Conservation (phyloP, 2,797 vertebrate genomes). For the Sebastes jordani region DNA sequence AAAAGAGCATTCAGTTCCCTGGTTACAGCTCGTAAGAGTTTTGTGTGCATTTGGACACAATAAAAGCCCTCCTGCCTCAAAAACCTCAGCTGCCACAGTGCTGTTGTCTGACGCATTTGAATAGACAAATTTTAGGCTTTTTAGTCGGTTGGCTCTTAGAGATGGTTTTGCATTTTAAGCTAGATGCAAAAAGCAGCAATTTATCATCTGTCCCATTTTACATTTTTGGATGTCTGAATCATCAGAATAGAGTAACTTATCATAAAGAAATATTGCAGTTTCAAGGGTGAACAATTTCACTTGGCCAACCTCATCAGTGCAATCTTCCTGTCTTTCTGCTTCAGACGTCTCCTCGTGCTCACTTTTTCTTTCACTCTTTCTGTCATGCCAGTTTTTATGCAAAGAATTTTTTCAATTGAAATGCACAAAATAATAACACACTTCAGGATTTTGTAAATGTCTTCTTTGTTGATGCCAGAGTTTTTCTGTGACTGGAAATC, state of each 20-base stretch:
- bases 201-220: constrained; percentile 29
- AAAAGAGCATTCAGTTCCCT: neutral
- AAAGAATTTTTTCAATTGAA: constrained; percentile 48
- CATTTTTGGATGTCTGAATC: constrained; percentile 21
- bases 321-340: constrained; percentile 43
- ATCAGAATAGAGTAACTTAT: constrained; percentile 13
- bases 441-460: constrained; percentile 48
- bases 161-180: constrained; percentile 13
- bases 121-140: neutral
- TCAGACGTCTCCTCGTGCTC: constrained; percentile 9
- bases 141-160: neutral
- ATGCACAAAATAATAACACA: constrained; percentile 66
- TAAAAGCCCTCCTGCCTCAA: neutral
- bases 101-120: constrained; percentile 6
- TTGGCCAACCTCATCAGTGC: constrained; percentile 34
- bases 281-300: constrained; percentile 22
- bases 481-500: constrained; percentile 64
- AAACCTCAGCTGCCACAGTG: neutral
- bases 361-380: constrained; percentile 21
- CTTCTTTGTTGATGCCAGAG: constrained; percentile 47
- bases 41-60: neutral
- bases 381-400: constrained; percentile 38
- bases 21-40: neutral
- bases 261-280: constrained; percentile 4
- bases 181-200: constrained; percentile 15